phyloP scores from a whole-genome alignment of 2,888 invertebrate genomes.

The Drosophila gaucha region DNA sequence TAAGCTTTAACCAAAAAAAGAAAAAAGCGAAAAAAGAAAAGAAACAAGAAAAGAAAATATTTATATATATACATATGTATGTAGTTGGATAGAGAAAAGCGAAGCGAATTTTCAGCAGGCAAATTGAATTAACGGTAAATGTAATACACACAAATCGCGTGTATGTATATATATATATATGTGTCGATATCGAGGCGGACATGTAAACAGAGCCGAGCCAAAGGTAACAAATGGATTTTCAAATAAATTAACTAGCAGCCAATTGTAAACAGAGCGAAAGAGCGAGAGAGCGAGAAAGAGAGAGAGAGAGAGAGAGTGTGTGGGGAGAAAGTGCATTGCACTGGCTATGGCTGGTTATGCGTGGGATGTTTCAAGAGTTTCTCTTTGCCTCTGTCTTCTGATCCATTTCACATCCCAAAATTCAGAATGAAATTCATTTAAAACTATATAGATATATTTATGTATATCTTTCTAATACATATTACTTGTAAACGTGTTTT shows the following conservation, averaged over 20 bases:
- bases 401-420: too few species aligned
- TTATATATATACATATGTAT: constrained; percentile 4
- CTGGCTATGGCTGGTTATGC: constrained; percentile 50
- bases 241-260: constrained; percentile 71
- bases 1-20: constrained; percentile 22
- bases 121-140: constrained; percentile 70
- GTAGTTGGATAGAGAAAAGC: constrained; percentile 1
- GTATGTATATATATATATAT: constrained; percentile 20
- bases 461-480: too few species aligned
- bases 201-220: constrained; percentile 73
- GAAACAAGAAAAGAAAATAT: constrained; percentile 10
- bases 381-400: too few species aligned
- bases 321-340: constrained; percentile 39
- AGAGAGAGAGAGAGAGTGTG: constrained; percentile 1
- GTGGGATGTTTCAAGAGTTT: constrained; percentile 18
- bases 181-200: constrained; percentile 38
- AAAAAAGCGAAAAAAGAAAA: not conserved
- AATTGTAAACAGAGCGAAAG: constrained; percentile 62
- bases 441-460: too few species aligned
- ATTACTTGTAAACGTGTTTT: too few species aligned
- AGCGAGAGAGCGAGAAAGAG: constrained; percentile 1
- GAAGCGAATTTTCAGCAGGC: constrained; percentile 19
- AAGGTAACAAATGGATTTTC: constrained; percentile 80
- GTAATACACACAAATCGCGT: constrained; percentile 54
- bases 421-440: too few species aligned